Conservation (phyloP, 2,113 vertebrate genomes). For the Silurus meridionalis region DNA sequence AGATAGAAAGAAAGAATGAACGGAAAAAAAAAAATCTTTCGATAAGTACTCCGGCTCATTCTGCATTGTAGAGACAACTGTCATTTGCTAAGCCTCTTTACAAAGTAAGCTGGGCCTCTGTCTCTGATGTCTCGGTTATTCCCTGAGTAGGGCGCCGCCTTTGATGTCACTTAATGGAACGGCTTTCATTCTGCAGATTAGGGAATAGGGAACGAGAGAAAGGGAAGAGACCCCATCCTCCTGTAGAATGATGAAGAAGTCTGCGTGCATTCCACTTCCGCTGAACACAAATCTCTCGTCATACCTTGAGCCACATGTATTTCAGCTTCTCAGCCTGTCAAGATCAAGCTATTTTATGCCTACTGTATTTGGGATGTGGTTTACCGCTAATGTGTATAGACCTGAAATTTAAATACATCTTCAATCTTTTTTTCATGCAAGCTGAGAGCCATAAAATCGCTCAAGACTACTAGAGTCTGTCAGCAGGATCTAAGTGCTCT, state of each 20-base stretch:
- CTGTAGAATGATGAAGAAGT: conserved; percentile 34
- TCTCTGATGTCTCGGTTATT: conserved; percentile 38
- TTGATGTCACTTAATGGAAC: conserved; percentile 52
- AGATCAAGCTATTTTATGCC: conserved; percentile 35
- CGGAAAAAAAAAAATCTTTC: not conserved
- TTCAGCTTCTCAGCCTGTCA: conserved; percentile 1
- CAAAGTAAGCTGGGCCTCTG: conserved; percentile 25
- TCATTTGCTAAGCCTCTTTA: conserved; percentile 16
- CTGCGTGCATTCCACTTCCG: conserved; percentile 29
- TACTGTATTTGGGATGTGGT: not conserved
- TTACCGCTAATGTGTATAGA: not conserved
- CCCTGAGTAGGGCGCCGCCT: conserved; percentile 37
- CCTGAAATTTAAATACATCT: not conserved
- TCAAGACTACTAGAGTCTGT: not conserved
- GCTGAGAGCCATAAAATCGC: not conserved
- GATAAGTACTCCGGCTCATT: conserved; percentile 11
- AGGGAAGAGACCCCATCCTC: conserved; percentile 36
- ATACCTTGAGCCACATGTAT: conserved; percentile 38
- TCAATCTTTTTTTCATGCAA: not conserved
- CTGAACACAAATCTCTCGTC: conserved; percentile 40
- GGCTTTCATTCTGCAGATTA: conserved; percentile 52
- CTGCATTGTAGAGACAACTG: not conserved
- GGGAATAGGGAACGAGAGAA: conserved; percentile 47
- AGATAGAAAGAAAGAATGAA: no score
- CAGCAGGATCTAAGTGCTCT: not conserved